These are phyloP conservation scores for Idris sp. DNA, from an alignment of 1,140 invertebrate species.

Conservation along the genomic window DNA sequence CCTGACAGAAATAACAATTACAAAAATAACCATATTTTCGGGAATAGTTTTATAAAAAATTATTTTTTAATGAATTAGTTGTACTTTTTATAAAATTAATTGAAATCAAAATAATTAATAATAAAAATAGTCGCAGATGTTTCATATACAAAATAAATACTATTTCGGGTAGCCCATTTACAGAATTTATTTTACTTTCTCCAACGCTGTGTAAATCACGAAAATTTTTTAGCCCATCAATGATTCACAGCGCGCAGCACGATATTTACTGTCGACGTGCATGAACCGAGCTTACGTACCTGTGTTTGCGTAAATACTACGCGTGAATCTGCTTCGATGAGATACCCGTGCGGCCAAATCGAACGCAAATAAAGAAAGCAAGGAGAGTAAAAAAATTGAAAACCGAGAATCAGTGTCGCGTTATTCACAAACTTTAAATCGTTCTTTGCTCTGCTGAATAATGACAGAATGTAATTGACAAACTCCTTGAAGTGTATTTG, in stretches of 20 bases:
- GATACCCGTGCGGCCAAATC: slow-evolving; percentile 36
- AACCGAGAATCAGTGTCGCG: slow-evolving; percentile 32
- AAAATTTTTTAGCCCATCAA: slow-evolving; percentile 45
- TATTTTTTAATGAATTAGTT: too few species aligned
- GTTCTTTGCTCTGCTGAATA: not conserved
- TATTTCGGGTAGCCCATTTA: slow-evolving; percentile 35
- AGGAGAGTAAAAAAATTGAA: slow-evolving; percentile 49
- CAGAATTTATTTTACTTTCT: slow-evolving; percentile 50
- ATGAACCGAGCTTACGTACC: slow-evolving; percentile 21
- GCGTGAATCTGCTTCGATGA: slow-evolving; percentile 24
- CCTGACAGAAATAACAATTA: too few species aligned
- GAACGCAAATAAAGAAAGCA: slow-evolving; percentile 38
- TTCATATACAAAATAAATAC: slow-evolving; percentile 29
- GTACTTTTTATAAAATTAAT: too few species aligned
- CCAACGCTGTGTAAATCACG: slow-evolving; percentile 51
- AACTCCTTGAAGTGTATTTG: not conserved
- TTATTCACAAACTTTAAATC: slow-evolving; percentile 32
- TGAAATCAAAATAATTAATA: too few species aligned
- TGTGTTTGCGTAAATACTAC: slow-evolving; percentile 42
- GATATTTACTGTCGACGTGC: slow-evolving; percentile 55
- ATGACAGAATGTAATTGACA: slow-evolving; percentile 4
- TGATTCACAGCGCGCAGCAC: slow-evolving; percentile 42
- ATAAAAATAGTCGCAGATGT: too few species aligned
- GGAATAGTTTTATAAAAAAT: too few species aligned
- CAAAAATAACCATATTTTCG: too few species aligned